phyloP scores from a whole-genome alignment of 2,888 invertebrate genomes.

The Hyposoter dolosus region DNA sequence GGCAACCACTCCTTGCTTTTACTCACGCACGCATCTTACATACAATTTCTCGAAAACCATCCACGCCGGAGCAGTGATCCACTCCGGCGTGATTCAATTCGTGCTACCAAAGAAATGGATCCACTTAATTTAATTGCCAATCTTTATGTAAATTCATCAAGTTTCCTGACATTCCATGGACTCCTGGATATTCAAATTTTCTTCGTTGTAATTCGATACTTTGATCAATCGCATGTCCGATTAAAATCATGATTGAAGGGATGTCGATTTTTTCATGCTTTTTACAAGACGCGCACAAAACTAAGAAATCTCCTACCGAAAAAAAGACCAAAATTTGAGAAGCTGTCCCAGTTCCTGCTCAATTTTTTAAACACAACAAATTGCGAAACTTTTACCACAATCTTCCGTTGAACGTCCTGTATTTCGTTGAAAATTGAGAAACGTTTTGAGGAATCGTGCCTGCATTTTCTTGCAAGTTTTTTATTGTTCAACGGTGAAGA shows the following conservation, averaged over 20 bases:
- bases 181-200: not conserved
- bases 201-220: not conserved
- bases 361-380: not conserved
- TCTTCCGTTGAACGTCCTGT: not conserved
- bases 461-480: not conserved
- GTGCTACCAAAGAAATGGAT: not conserved
- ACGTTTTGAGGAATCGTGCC: not conserved
- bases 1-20: conserved; percentile 18
- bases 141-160: not conserved
- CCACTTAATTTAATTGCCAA: conserved; percentile 14
- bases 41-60: conserved; percentile 30
- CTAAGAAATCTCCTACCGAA: not conserved
- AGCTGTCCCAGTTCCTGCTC: not conserved
- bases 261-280: not conserved
- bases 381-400: not conserved
- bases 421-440: not conserved
- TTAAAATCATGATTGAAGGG: not conserved
- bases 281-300: not conserved
- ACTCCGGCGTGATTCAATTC: not conserved
- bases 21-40: conserved; percentile 35
- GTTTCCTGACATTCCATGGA: not conserved
- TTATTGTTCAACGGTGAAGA: not conserved
- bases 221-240: not conserved
- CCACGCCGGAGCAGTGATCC: conserved; percentile 2
- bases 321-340: not conserved